Percentiles rank a stretch among this genome's conserved stretches.
Conservation (phyloP, 2,113 vertebrate genomes). For the Antennarius striatus region DNA sequence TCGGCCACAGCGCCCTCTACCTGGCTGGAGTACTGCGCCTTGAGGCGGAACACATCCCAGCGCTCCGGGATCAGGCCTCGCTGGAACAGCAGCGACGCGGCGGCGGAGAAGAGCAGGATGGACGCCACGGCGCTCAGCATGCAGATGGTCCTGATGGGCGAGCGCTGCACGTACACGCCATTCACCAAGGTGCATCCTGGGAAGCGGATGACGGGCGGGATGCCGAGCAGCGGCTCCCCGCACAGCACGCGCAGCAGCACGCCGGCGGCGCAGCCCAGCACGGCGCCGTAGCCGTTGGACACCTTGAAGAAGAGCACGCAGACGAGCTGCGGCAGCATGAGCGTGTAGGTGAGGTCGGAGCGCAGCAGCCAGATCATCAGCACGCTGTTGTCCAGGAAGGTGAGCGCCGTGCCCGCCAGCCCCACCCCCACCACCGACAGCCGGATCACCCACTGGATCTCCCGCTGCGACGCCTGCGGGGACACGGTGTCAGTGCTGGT, state of each 20-base stretch:
- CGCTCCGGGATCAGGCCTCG: constrained; percentile 66
- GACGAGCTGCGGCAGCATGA: constrained; percentile 83
- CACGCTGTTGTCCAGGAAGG: constrained; percentile 78
- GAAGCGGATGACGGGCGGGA: constrained; percentile 71
- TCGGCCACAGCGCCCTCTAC: constrained; percentile 4
- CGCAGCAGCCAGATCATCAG: constrained; percentile 83
- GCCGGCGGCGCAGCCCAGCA: constrained; percentile 73
- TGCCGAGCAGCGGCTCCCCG: constrained; percentile 77
- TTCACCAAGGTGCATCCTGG: constrained; percentile 71
- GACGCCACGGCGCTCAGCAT: constrained; percentile 68
- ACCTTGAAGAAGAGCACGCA: constrained; percentile 72
- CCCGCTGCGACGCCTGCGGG: constrained; percentile 77
- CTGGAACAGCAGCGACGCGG: constrained; percentile 69
- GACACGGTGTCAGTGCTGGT: too few relatives aligned
- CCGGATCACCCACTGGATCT: constrained; percentile 82
- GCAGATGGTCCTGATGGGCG: constrained; percentile 80
- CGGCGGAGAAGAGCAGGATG: constrained; percentile 68
- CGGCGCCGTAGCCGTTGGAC: constrained; percentile 80
- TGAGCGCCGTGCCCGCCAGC: constrained; percentile 69
- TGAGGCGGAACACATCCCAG: constrained; percentile 76
- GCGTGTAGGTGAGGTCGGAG: constrained; percentile 78
- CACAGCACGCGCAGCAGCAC: constrained; percentile 78
- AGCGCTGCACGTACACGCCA: constrained; percentile 69
- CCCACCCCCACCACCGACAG: constrained; percentile 77
- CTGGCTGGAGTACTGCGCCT: not conserved